Conservation (phyloP, 2,797 vertebrate species). For the Siniperca obscura region DNA sequence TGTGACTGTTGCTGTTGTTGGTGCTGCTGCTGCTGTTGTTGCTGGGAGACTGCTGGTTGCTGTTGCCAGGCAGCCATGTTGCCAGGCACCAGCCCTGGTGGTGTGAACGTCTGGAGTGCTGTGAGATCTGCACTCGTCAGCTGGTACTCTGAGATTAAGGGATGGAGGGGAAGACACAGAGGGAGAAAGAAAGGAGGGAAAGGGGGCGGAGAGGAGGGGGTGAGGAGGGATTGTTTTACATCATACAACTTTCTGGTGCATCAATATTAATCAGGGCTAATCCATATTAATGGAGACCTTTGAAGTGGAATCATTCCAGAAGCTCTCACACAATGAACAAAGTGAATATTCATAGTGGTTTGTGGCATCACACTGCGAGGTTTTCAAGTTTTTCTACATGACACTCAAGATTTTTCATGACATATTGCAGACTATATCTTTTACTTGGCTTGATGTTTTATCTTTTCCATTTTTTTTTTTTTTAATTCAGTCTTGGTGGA, state of each 20-base stretch:
- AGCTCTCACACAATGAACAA: conserved; percentile 78
- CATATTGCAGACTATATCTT: conserved; percentile 23
- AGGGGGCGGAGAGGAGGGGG: conserved; percentile 13
- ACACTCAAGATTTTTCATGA: conserved; percentile 33
- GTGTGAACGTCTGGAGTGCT: conserved; percentile 94
- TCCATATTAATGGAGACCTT: conserved; percentile 83
- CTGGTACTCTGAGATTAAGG: conserved; percentile 92
- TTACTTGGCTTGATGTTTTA: conserved; percentile 1
- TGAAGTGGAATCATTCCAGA: conserved; percentile 79
- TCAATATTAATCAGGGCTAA: conserved; percentile 80
- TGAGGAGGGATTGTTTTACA: conserved; percentile 71
- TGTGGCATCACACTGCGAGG: conserved; percentile 56
- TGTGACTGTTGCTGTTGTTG: conserved; percentile 81
- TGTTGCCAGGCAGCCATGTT: conserved; percentile 96
- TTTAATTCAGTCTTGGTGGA: neutral
- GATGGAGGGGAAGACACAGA: conserved; percentile 16
- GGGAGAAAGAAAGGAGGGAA: conserved; percentile 12
- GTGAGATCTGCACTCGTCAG: conserved; percentile 95
- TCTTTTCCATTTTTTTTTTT: neutral
- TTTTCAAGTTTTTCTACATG: conserved; percentile 30
- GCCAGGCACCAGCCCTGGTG: conserved; percentile 92
- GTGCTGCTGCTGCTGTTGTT: conserved; percentile 91
- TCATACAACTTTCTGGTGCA: conserved; percentile 76
- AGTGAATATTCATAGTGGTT: conserved; percentile 81
- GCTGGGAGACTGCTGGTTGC: conserved; percentile 87